phyloP scores from a whole-genome alignment of 2,888 invertebrate species.

The Lochmaea capreae region DNA sequence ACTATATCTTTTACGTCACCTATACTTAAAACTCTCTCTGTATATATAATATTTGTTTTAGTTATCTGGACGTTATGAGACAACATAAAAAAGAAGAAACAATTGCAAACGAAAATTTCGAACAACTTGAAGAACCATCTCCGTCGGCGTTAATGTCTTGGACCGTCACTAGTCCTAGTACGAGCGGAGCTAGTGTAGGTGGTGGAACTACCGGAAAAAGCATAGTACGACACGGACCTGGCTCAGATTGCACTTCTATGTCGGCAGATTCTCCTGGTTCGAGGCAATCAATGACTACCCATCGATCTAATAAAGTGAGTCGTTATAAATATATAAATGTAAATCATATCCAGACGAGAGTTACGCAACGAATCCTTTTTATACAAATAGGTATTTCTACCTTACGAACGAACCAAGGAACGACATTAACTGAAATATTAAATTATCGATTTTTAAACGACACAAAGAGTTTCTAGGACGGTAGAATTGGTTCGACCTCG shows the following conservation, averaged over 20 bases:
- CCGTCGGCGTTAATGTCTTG: slow-evolving; percentile 53
- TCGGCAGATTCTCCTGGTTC: slow-evolving; percentile 78
- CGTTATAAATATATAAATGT: not conserved
- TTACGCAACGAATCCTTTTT: not conserved
- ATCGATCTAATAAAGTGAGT: slow-evolving; percentile 35
- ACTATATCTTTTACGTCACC: too few species aligned
- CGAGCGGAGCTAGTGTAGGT: not conserved
- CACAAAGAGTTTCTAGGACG: too few species aligned
- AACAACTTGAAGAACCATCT: slow-evolving; percentile 32
- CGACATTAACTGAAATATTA: too few species aligned
- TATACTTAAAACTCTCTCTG: too few species aligned
- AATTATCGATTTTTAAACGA: slow-evolving; percentile 3
- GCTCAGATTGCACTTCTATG: slow-evolving; percentile 74
- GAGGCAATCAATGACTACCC: slow-evolving; percentile 66
- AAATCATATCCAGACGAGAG: not conserved
- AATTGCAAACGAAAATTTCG: slow-evolving; percentile 3
- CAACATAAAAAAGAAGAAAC: slow-evolving; percentile 66
- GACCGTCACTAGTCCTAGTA: slow-evolving; percentile 45
- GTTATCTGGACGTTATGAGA: slow-evolving; percentile 79
- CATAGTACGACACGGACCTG: slow-evolving; percentile 62
- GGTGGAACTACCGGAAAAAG: slow-evolving; percentile 52
- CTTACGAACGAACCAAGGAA: too few species aligned
- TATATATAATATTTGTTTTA: slow-evolving; percentile 62
- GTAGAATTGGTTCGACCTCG: too few species aligned
- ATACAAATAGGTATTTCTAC: too few species aligned